A percentile compares a stretch with the other conserved stretches of the same genome.
These are phyloP conservation scores for Phoenicopterus ruber DNA, from an alignment of 2,113 vertebrate genomes.

Conservation along the genomic window DNA sequence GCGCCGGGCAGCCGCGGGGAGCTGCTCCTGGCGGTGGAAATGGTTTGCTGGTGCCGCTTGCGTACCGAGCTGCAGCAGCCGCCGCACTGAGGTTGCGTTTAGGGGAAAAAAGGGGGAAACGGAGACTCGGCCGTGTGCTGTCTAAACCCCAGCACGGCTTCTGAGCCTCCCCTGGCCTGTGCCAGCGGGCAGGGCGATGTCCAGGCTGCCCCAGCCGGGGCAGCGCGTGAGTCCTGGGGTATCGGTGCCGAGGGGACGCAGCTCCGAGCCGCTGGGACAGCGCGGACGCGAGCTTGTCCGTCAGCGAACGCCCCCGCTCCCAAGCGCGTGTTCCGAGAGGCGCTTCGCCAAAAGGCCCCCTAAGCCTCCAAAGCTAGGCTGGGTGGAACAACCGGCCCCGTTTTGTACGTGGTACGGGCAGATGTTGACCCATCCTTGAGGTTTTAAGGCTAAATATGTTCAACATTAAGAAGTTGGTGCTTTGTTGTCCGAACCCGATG, in stretches of 20 bases:
- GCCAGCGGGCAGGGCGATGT: too few relatives aligned
- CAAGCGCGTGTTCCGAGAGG: not conserved
- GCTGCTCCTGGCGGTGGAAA: not conserved
- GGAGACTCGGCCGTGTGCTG: not conserved
- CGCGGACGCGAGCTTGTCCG: fast-evolving
- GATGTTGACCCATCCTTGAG: not conserved
- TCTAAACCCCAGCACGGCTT: not conserved
- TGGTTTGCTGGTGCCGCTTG: not conserved
- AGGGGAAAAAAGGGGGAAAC: not conserved
- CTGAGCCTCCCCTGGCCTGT: not conserved
- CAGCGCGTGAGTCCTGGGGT: too few relatives aligned
- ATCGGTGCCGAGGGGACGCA: not conserved
- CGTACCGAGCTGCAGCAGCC: not conserved
- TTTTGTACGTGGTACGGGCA: not conserved
- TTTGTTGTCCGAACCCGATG: not conserved
- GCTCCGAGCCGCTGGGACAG: not conserved
- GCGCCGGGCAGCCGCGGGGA: too few relatives aligned
- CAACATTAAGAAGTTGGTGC: not conserved
- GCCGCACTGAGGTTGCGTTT: fast-evolving
- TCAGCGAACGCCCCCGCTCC: not conserved
- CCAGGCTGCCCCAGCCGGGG: not conserved
- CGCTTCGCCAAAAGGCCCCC: not conserved
- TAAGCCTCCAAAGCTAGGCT: not conserved
- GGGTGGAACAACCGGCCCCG: not conserved
- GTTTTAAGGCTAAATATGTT: not conserved